Evolutionary conservation across 2,888 invertebrate species (phyloP), one percentile per base, ranked within the genome.

Genomic region (Scaeva pyrastri): DNA sequence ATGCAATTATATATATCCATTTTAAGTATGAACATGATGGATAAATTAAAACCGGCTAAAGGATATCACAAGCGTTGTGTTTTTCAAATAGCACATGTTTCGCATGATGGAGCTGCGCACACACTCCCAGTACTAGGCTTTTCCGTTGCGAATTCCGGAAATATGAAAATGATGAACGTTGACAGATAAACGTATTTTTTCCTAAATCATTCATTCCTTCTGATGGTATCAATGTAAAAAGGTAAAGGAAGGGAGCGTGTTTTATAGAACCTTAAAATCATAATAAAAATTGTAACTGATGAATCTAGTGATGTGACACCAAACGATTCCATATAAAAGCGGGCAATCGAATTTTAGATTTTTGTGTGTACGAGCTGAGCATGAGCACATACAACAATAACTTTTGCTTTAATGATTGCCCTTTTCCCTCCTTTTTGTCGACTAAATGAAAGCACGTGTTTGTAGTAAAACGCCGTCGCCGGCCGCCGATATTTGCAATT

Each of bases 141-240:
- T 36, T 56, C 39, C 12, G 43, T 48, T 11, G 58, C 12, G 55
- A 72, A 31, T 41, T 21, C 81, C 81, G 85, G 85, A 86, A 77
- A 56, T 70, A 50, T 68, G 60, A 84, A 77, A 56, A 77, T 73
- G 73, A 86, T 81, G 73, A 80, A 81, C 73, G 73, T 26, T 64
- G 81, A 58, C 77, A 64, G 85, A 81, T 77, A 86, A 86, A 73
- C 62, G 72, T n/a, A 81, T 81, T 72, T 75, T 85, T 85, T 4
- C 81, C 72, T 73, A 19, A 73, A 56, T 52, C 70, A 70, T 52
- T 73, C 45, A 81, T 77, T 86, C 70, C 73, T 81, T 56, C 1
- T 56, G 0, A 56, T 26, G 26, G 2, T 5, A 4, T 14, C 14
- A n/a, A 45, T 4, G 7, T 7, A 1, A 16, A 31, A 56, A 16